Evolutionary conservation across 2,797 vertebrate species (phyloP).

Genomic region (Tolypeutes matacus): DNA sequence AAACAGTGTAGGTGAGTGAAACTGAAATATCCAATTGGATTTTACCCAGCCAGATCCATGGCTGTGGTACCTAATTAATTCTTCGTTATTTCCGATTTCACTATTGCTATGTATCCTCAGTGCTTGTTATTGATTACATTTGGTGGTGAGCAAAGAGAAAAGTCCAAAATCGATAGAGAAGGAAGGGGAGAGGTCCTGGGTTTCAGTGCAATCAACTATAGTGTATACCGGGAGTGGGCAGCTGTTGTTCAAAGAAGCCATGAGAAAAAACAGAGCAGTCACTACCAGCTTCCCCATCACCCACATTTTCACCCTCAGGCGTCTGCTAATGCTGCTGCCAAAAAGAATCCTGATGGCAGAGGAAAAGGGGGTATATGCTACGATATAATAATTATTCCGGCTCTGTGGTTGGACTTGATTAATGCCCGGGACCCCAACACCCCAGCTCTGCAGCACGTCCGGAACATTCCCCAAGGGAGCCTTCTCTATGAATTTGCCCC

Average conservation of each 20-base stretch:
- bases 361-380: conserved; percentile 49
- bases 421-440: conserved; percentile 63
- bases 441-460: conserved; percentile 61
- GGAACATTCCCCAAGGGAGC: conserved; percentile 83
- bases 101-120: conserved; percentile 87
- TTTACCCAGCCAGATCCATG: conserved; percentile 89
- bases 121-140: conserved; percentile 84
- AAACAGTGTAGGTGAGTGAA: conserved; percentile 80
- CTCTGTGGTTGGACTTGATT: conserved; percentile 73
- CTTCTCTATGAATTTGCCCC: conserved; percentile 61
- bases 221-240: conserved; percentile 87
- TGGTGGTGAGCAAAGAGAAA: conserved; percentile 88
- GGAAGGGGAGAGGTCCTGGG: conserved; percentile 84
- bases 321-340: conserved; percentile 82
- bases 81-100: conserved; percentile 86
- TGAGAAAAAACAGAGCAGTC: conserved; percentile 87
- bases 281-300: conserved; percentile 85
- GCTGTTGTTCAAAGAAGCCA: conserved; percentile 87
- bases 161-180: conserved; percentile 83
- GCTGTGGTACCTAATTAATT: conserved; percentile 86
- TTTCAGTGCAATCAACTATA: conserved; percentile 89
- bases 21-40: conserved; percentile 86
- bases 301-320: conserved; percentile 84
- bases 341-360: conserved; percentile 87
- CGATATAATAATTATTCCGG: conserved; percentile 63